Conservation (phyloP, 1,140 invertebrate species). For the Drosophila bifasciata region DNA sequence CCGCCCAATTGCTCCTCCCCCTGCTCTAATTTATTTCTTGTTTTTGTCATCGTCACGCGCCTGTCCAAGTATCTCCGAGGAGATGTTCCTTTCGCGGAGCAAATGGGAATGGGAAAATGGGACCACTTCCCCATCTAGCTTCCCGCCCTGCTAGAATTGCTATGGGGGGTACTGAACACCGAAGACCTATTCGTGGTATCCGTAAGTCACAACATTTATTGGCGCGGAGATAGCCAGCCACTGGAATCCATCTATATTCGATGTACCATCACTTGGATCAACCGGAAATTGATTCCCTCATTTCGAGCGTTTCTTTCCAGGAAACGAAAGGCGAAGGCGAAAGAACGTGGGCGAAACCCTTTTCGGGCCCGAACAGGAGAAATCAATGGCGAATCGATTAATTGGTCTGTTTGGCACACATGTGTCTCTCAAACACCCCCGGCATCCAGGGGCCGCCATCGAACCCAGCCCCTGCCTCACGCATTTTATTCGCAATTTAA, state of each 20-base stretch:
- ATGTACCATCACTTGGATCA: not conserved
- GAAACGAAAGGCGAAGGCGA: conserved; percentile 17
- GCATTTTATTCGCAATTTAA: conserved; percentile 79
- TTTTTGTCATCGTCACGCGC: conserved; percentile 69
- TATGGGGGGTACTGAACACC: conserved; percentile 4
- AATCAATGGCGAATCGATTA: conserved; percentile 75
- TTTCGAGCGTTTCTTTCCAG: conserved; percentile 12
- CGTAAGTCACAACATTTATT: conserved; percentile 33
- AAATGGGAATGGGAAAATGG: too few species aligned
- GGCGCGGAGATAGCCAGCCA: conserved; percentile 17
- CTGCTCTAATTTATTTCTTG: conserved; percentile 68
- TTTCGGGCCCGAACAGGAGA: conserved; percentile 21
- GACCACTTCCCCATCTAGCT: conserved; percentile 20
- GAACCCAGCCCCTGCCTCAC: conserved; percentile 14
- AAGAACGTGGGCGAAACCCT: conserved; percentile 31
- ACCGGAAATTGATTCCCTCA: conserved; percentile 62
- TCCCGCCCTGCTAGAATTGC: conserved; percentile 17
- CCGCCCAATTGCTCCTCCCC: not conserved
- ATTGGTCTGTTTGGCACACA: conserved; percentile 60
- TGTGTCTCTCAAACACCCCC: conserved; percentile 14
- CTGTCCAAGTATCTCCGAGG: conserved; percentile 4
- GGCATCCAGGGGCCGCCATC: not conserved
- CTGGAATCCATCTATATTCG: not conserved
- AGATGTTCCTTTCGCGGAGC: conserved; percentile 12
- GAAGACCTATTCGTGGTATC: conserved; percentile 29